Percentiles rank a stretch among this genome's conserved stretches.
phyloP scores from a whole-genome alignment of 2,797 vertebrate species.

The Lepilemur septentrionalis region DNA sequence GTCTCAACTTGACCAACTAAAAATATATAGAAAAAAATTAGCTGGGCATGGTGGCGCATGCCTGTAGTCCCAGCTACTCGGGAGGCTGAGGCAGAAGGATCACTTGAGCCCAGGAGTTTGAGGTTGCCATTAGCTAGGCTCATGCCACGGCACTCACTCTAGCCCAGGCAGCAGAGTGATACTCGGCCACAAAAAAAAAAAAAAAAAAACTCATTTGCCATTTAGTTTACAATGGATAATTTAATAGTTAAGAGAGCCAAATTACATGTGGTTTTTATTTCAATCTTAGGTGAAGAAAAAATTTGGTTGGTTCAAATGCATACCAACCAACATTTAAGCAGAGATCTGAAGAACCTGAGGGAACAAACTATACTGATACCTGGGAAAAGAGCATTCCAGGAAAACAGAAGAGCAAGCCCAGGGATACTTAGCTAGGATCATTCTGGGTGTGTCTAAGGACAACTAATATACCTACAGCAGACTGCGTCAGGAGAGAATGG shows the following conservation, averaged over 20 bases:
- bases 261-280: slow-evolving; percentile 27
- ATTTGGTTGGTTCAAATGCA: not conserved
- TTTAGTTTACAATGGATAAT: not conserved
- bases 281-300: slow-evolving; percentile 13
- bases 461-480: not conserved
- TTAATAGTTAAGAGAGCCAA: not conserved
- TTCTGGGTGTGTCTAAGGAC: no score
- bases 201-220: not conserved
- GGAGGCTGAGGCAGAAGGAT: no score
- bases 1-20: no score
- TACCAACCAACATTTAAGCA: not conserved
- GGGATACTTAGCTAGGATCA: not conserved
- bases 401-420: not conserved
- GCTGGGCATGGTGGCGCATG: no score
- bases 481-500: not conserved
- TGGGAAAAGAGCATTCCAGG: not conserved
- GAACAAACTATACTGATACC: not conserved
- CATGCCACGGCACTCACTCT: no score
- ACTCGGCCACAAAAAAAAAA: no score
- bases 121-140: no score
- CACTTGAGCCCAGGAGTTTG: no score
- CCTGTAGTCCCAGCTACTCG: no score
- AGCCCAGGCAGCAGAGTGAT: no score
- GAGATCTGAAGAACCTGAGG: not conserved
- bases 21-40: no score